phyloP scores from a whole-genome alignment of 2,113 vertebrate genomes.

The Oryzias melastigma region DNA sequence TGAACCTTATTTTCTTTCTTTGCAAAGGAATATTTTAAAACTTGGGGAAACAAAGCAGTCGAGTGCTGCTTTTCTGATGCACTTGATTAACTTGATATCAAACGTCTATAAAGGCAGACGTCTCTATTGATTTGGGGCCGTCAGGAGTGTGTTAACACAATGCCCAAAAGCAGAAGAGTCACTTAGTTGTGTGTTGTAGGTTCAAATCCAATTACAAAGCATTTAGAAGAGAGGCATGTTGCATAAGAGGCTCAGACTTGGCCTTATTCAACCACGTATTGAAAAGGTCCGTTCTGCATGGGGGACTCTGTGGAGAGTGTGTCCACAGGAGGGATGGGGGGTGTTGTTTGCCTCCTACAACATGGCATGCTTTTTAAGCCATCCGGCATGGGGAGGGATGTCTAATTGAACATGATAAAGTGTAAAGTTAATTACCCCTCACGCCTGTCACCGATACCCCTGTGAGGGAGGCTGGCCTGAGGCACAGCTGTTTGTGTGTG shows the following conservation, averaged over 20 bases:
- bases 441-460: constrained; percentile 97
- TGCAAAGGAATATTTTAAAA: no score
- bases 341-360: constrained; percentile 87
- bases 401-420: constrained; percentile 99
- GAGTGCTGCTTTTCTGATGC: no score
- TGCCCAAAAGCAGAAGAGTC: not conserved
- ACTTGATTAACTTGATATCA: no score
- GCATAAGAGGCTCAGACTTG: constrained; percentile 45
- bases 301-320: constrained; percentile 37
- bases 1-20: no score
- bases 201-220: constrained; percentile 19
- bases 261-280: constrained; percentile 56
- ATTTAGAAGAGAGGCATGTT: constrained; percentile 23
- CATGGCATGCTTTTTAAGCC: constrained; percentile 75
- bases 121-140: not conserved
- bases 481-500: constrained; percentile 93
- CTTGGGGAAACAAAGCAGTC: no score
- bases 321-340: not conserved
- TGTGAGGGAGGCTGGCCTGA: constrained; percentile 81
- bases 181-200: constrained; percentile 25
- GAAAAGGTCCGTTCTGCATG: constrained; percentile 79
- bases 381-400: constrained; percentile 77
- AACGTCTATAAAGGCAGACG: no score
- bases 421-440: constrained; percentile 99
- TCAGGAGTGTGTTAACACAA: not conserved